Percentiles rank a stretch among this genome's conserved stretches.
Evolutionary conservation across 2,113 vertebrate species (phyloP).

Genomic region (Aspiorhynchus laticeps): DNA sequence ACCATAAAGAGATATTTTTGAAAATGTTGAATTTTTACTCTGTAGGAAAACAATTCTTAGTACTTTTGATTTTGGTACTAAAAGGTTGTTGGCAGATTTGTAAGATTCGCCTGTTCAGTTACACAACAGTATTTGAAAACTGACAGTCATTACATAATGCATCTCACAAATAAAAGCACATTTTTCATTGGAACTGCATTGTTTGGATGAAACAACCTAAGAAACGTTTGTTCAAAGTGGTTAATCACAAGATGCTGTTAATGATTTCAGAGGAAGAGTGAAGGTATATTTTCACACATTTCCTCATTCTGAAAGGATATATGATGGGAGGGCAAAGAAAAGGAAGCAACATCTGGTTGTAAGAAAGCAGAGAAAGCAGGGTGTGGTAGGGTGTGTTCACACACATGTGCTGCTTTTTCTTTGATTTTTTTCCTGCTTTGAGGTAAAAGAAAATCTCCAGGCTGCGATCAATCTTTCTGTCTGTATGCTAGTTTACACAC

Average conservation of each 20-base stretch:
- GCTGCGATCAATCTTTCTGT: background rate
- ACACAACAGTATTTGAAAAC: background rate
- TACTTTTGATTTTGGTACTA: background rate
- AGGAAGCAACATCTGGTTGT: background rate
- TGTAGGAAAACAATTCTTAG: background rate
- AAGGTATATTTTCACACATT: background rate
- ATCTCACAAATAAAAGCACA: background rate
- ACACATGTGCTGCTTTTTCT: background rate
- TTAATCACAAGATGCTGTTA: background rate
- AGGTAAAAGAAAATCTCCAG: background rate
- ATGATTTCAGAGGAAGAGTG: background rate
- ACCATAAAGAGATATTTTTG: background rate
- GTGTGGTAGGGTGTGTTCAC: slow-evolving; percentile 26
- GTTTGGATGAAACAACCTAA: background rate
- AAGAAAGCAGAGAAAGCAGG: background rate
- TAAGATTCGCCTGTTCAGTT: background rate
- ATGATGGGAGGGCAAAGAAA: background rate
- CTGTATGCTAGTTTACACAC: background rate
- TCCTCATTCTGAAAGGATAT: background rate
- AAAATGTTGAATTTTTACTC: background rate
- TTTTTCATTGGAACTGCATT: background rate
- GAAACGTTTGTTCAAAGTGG: background rate
- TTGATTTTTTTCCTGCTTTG: background rate
- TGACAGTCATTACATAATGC: background rate
- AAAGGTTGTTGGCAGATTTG: background rate